phyloP scores from a whole-genome alignment of 2,113 vertebrate species.

The Rattus rattus region DNA sequence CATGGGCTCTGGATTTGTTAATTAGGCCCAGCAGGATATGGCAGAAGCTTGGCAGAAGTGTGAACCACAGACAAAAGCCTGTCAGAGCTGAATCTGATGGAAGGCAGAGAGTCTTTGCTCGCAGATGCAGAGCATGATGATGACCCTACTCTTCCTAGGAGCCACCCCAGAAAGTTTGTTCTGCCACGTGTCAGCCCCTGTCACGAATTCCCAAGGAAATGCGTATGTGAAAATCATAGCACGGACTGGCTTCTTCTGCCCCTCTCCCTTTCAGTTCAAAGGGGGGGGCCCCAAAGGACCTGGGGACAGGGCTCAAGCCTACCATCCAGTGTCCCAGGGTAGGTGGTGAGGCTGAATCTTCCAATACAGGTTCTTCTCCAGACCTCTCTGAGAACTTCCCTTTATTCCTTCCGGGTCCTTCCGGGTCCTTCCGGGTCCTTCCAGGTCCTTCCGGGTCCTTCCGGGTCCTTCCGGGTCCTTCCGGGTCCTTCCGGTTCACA shows the following conservation, averaged over 20 bases:
- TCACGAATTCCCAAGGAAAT: accelerated
- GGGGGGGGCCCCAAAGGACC: accelerated
- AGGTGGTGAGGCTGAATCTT: background rate
- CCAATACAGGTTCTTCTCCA: background rate
- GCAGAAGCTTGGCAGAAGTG: conserved; percentile 59
- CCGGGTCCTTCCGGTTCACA: background rate
- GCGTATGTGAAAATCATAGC: background rate
- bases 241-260: background rate
- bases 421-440: too few relatives aligned
- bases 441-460: too few relatives aligned
- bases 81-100: background rate
- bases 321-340: background rate
- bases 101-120: background rate
- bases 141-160: conserved; percentile 14
- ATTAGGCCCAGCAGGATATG: conserved; percentile 49
- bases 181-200: background rate
- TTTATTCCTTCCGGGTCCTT: too few relatives aligned
- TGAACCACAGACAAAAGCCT: conserved; percentile 68
- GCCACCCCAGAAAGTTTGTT: background rate
- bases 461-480: too few relatives aligned
- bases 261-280: too few relatives aligned
- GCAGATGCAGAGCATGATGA: background rate
- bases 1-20: conserved; percentile 42
- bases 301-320: background rate
- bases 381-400: background rate